phyloP scores from a whole-genome alignment of 2,888 invertebrate species.

The Meiosimyza decipiens region DNA sequence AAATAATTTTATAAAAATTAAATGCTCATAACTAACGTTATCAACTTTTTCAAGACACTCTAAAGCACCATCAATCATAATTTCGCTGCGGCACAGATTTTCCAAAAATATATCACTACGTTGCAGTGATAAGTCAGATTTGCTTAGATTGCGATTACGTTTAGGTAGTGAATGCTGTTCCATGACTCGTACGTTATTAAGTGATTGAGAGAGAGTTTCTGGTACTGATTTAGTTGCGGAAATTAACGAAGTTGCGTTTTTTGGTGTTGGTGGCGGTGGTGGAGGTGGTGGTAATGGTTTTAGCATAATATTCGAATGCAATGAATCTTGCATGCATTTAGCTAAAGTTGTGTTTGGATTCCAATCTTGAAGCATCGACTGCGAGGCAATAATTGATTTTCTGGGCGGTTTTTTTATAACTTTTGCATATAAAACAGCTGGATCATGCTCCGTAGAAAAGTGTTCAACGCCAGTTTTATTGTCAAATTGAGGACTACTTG shows the following conservation, averaged over 20 bases:
- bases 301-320: slow-evolving; percentile 49
- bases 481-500: slow-evolving; percentile 56
- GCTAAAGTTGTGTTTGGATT: slow-evolving; percentile 49
- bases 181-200: slow-evolving; percentile 58
- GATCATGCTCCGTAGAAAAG: slow-evolving; percentile 45
- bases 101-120: slow-evolving; percentile 63
- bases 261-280: slow-evolving; percentile 36
- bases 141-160: slow-evolving; percentile 54
- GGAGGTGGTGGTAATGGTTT: slow-evolving; percentile 43
- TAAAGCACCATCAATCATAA: slow-evolving; percentile 49
- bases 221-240: not conserved
- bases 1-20: slow-evolving; percentile 11
- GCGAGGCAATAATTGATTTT: not conserved
- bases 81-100: slow-evolving; percentile 60
- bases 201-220: slow-evolving; percentile 47
- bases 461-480: slow-evolving; percentile 51
- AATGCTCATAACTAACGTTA: slow-evolving; percentile 51
- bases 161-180: slow-evolving; percentile 62
- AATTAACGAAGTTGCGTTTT: not conserved
- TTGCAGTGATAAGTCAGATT: slow-evolving; percentile 61
- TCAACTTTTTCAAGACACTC: slow-evolving; percentile 52
- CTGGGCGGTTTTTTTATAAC: slow-evolving; percentile 45
- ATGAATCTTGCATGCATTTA: slow-evolving; percentile 55
- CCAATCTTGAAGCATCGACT: not conserved
- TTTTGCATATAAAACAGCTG: slow-evolving; percentile 53